Percentiles rank a stretch among this genome's conserved stretches.
Conservation (phyloP, 92 coral and sea anemone species). For the Siderastrea siderea region DNA sequence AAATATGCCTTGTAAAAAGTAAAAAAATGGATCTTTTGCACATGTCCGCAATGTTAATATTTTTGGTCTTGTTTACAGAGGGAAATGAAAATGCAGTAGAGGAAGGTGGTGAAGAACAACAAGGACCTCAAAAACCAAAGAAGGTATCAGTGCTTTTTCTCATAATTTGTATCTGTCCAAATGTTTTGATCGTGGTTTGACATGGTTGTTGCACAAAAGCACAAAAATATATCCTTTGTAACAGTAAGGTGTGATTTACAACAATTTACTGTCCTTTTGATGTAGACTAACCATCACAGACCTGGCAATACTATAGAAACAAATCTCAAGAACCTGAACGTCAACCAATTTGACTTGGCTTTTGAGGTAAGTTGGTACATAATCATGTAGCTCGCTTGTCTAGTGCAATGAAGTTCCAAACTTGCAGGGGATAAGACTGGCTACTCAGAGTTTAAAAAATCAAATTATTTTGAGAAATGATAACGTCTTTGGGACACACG, state of each 20-base stretch:
- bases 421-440: no score
- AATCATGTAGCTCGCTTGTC: no score
- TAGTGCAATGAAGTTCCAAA: no score
- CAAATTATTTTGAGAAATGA: no score
- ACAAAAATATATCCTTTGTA: neutral
- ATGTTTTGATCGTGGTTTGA: neutral
- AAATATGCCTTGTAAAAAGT: no score
- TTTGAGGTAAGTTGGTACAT: slow-evolving; percentile 84
- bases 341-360: slow-evolving; percentile 93
- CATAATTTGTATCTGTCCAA: neutral
- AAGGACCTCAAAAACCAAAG: slow-evolving; percentile 71
- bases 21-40: no score
- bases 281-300: slow-evolving; percentile 66
- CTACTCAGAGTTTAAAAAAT: no score
- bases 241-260: neutral
- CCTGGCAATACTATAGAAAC: slow-evolving; percentile 89
- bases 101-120: slow-evolving; percentile 56
- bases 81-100: slow-evolving; percentile 54
- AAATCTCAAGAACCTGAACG: slow-evolving; percentile 85
- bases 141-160: slow-evolving; percentile 55
- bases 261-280: neutral
- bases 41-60: no score
- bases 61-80: slow-evolving; percentile 38
- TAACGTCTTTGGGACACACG: no score
- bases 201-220: neutral